Evolutionary conservation across 2,113 vertebrate species (phyloP), one percentile per base, ranked within the genome.

Genomic region (Epinephelus moara): DNA sequence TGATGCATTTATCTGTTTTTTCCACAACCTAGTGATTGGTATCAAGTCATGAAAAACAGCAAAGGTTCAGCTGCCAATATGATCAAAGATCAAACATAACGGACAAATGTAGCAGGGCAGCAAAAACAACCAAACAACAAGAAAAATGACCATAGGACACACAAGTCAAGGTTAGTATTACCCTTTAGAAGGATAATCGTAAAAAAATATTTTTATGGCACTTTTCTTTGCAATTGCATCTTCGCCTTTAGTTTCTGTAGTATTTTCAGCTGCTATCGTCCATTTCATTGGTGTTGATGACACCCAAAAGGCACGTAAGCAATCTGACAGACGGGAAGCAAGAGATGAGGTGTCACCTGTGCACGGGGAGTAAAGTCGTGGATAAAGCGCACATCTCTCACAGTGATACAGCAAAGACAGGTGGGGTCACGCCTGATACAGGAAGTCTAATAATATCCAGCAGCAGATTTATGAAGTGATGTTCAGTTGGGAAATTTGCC

Each of bases 401-500:
- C 67, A 53, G 19, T 62, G 55, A 63, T 19, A 60, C 62, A n/a
- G 30, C 19, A 47, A 63, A 84, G 82, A 84, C 68, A 67, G 52
- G 62, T 55, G 53, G 67, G 80, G 82, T 87, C 80, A 76, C 1
- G 11, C 27, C 33, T 74, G 70, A 80, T 64, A 69, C 64, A 82
- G 67, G 71, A 78, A 78, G 75, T 78, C 45, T 74, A 67, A 86
- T 77, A 70, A 80, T 77, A 77, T 79, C 40, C 70, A 55, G 18
- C 52, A 33, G 42, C 30, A 88, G 86, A 89, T 88, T 93, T 86
- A 89, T 89, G 76, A 86, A 83, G 81, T 50, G 80, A 85, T 66
- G 81, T 67, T 88, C 74, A 62, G 56, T 72, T 85, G 84, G 87
- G 90, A 89, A 82, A 78, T 88, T 81, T 88, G 88, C 86, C 88